phyloP scores from a whole-genome alignment of 2,888 invertebrate species.

The Patella depressa region DNA sequence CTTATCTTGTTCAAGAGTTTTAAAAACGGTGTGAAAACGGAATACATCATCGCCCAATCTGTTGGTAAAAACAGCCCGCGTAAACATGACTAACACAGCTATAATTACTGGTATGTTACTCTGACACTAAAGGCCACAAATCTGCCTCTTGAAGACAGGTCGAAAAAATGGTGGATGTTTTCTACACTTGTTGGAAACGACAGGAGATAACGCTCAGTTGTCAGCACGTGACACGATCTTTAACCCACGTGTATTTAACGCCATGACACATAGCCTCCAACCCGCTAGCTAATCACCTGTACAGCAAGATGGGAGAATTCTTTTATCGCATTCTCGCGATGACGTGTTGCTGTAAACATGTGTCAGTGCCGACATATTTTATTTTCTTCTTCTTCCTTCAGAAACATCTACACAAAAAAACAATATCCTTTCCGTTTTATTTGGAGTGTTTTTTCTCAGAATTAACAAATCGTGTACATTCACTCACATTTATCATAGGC shows the following conservation, averaged over 20 bases:
- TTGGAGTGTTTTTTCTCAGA: no score
- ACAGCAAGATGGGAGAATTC: slow-evolving; percentile 8
- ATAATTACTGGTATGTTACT: neutral
- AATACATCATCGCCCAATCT: neutral
- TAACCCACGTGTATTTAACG: slow-evolving; percentile 7
- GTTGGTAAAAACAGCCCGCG: neutral
- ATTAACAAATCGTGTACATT: no score
- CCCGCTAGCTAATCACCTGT: slow-evolving; percentile 7
- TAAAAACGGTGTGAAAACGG: slow-evolving; percentile 2
- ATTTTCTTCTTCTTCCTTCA: neutral
- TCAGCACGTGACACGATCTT: slow-evolving; percentile 13
- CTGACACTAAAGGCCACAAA: neutral
- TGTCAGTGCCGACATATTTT: slow-evolving; percentile 10
- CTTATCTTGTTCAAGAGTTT: neutral
- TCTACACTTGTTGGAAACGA: slow-evolving; percentile 9
- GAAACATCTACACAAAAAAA: no score
- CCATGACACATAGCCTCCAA: slow-evolving; percentile 9
- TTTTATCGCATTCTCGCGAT: slow-evolving; percentile 10
- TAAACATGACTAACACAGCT: neutral
- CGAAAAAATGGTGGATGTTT: neutral
- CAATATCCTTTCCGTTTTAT: no score
- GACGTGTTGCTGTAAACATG: slow-evolving; percentile 5
- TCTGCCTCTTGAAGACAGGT: slow-evolving; percentile 4
- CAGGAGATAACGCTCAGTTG: slow-evolving; percentile 10
- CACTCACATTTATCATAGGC: no score